Base-by-base conservation (phyloP, 1,140 invertebrate genomes). In the Orchestia grillus region DNA sequence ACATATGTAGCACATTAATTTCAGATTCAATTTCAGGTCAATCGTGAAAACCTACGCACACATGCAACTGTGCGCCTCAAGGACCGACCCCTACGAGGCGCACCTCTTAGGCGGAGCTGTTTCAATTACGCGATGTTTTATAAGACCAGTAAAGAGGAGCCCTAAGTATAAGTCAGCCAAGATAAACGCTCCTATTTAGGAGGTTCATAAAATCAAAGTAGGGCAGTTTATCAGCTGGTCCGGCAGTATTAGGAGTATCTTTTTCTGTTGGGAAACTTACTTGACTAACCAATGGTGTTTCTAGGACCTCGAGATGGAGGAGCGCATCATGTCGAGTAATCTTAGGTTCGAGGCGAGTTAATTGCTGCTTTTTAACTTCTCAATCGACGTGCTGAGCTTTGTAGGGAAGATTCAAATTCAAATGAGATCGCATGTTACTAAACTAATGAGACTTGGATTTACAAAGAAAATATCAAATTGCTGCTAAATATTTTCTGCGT, bases 101-200 rank as follows among this genome's bases (percentile, higher is more conserved):
- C 11, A 77, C 36, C 62, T 28, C 62, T 77, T 8, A 91, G 44
- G 88, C 88, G 44, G 42, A 43, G 88, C 28, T 19, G 88, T 44
- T 91, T 91, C 88, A 91, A 91, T 91, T 91, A 91, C 15, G 28
- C 88, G 8, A 44, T 91, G 88, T 43, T 91, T 42, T 91, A 91
- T 43, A 91, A 3, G 62, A 77, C 62, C 62, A 77, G 62, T 77
- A 77, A 77, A 77, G 28, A 77, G 3, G 11, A 77, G 36, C 62
- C 36, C 62, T 36, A 77, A 77, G 15, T 77, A 77, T 44, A 90
- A 90, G 88, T 47, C 41, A 44, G 19, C 44, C 44, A 15, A 94
- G 92, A 94, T 94, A 47, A 45, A 94, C 92, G 92, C 92, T 44
- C 44, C 44, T 44, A 94, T 94, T 45, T 45, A 47, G 44, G 43